Conservation (phyloP, 2,113 vertebrate genomes). For the Archilochus colubris region DNA sequence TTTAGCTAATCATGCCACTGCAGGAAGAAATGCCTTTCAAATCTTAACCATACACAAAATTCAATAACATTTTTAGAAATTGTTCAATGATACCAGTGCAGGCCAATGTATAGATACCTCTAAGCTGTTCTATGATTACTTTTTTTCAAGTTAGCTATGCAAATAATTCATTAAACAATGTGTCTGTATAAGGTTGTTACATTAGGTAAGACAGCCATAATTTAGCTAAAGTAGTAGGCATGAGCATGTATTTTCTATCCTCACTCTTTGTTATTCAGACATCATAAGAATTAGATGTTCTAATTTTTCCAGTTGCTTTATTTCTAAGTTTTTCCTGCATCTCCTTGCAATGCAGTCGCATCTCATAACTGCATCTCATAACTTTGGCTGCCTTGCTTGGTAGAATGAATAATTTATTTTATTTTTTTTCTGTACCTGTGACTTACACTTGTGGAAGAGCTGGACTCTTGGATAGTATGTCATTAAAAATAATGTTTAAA, state of each 20-base stretch:
- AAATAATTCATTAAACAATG: neutral
- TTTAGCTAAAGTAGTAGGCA: neutral
- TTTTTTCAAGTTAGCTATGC: neutral
- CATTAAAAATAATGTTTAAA: neutral
- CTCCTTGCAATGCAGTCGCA: neutral
- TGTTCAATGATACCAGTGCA: neutral
- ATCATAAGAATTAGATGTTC: neutral
- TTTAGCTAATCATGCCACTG: neutral
- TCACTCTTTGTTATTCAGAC: neutral
- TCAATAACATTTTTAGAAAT: neutral
- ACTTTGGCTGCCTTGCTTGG: neutral
- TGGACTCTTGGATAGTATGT: neutral
- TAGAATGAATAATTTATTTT: neutral
- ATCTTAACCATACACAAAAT: neutral
- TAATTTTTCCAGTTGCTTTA: neutral
- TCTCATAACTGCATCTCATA: neutral
- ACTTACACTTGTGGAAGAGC: neutral
- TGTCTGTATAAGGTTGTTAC: neutral
- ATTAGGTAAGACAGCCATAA: neutral
- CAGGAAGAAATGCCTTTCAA: neutral
- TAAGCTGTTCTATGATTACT: neutral
- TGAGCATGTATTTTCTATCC: neutral
- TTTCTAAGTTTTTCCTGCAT: neutral
- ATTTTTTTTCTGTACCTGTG: neutral
- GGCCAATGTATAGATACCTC: neutral